These are phyloP conservation scores for Danio rerio DNA, from an alignment of 2,113 vertebrate species.

Conservation along the genomic window GRCz12tu NC_133194.1:39868001-39868500, in stretches of 20 bases:
- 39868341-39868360: no score
- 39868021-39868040: constrained; percentile 72
- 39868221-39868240: constrained; percentile 10
- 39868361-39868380: no score
- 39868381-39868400: no score
- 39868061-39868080: constrained; percentile 62
- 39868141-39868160: constrained; percentile 11
- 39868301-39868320: not conserved
- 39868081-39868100: constrained; percentile 8
- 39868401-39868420: no score
- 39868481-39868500: no score
- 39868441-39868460: no score
- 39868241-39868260: not conserved
- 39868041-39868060: constrained; percentile 73
- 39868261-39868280: not conserved
- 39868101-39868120: not conserved
- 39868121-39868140: not conserved
- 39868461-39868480: no score
- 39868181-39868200: not conserved
- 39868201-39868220: constrained; percentile 3
- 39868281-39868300: not conserved
- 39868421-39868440: no score
- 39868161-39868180: constrained; percentile 9
- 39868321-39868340: no score
- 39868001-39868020: constrained; percentile 53